Evolutionary conservation across 1,140 invertebrate species (phyloP), one percentile per base, ranked within the genome.

Genomic region (Calosoma granatense): DNA sequence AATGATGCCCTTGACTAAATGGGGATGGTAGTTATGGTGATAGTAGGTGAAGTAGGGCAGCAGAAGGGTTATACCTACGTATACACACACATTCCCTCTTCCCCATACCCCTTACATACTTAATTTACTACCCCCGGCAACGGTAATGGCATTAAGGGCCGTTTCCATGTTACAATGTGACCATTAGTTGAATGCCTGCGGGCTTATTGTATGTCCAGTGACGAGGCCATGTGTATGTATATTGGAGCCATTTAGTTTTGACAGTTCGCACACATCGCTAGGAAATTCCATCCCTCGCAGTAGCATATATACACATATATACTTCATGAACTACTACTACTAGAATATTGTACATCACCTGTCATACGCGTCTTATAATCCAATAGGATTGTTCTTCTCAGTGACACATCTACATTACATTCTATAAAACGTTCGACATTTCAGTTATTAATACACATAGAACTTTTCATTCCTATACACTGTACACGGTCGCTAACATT

Each of bases 151-250:
- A 61, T 61, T 59, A 61, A 55, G 54, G 55, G 20, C 21, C 20
- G 36, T 23, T 26, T 19, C 47, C 41, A 58, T 56, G 57, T 58
- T 57, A 61, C 54, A 58, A 54, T 61, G 54, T 55, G 56, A 55
- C 55, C 60, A 61, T 61, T 61, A 61, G 57, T 56, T 51, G 43
- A 59, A 61, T 61, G 57, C 54, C 41, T 58, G 54, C n/a, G 57
- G 60, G 57, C 51, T 56, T 61, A 58, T 55, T 58, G 60, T 58
- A 59, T 58, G 54, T 53, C 26, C 54, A 30, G 39, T 39, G 51
- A 56, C 22, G 47, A 15, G 9, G 6, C 41, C 17, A 6, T 47
- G 41, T 47, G 41, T 47, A 47, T 47, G 41, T 17, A 17, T 47
- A 11, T 47, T 47, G 41, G n/a, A 36, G 26, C 26, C n/a, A 36